These are phyloP conservation scores for Ectobius pallidus DNA, from an alignment of 2,888 invertebrate species.

Conservation along the genomic window DNA sequence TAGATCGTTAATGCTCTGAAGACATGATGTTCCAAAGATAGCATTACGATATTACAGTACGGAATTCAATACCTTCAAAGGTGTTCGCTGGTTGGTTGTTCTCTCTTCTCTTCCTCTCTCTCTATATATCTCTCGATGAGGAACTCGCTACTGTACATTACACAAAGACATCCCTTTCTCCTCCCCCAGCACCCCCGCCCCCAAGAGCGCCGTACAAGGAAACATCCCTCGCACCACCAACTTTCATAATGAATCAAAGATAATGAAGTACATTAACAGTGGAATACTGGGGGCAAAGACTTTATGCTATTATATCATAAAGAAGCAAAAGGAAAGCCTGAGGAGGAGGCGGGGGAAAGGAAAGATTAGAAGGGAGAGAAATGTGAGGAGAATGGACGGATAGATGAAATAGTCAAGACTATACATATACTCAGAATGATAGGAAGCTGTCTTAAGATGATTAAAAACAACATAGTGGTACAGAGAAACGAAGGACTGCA, in stretches of 20 bases:
- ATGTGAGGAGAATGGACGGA: conserved; percentile 3
- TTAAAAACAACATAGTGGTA: neutral
- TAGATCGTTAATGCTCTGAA: neutral
- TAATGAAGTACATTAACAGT: conserved; percentile 42
- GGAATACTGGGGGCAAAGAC: conserved; percentile 15
- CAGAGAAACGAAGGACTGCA: no score
- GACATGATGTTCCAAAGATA: conserved; percentile 20
- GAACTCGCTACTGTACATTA: conserved; percentile 11
- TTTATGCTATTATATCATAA: conserved; percentile 29
- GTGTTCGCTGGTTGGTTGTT: conserved; percentile 18
- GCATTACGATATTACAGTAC: conserved; percentile 35
- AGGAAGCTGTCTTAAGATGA: conserved; percentile 4
- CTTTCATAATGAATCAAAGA: conserved; percentile 41
- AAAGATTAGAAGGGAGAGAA: neutral
- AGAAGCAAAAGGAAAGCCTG: conserved; percentile 18
- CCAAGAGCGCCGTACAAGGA: neutral
- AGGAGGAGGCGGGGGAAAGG: conserved; percentile 16
- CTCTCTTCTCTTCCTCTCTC: neutral
- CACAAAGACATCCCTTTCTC: neutral
- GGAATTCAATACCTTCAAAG: conserved; percentile 28
- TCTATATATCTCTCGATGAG: no score
- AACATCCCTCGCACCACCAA: neutral
- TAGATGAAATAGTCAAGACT: neutral
- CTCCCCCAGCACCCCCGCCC: neutral
- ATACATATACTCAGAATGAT: conserved; percentile 1